Conservation (phyloP, 1,140 invertebrate species). For the Dinothrombium tinctorium region DNA sequence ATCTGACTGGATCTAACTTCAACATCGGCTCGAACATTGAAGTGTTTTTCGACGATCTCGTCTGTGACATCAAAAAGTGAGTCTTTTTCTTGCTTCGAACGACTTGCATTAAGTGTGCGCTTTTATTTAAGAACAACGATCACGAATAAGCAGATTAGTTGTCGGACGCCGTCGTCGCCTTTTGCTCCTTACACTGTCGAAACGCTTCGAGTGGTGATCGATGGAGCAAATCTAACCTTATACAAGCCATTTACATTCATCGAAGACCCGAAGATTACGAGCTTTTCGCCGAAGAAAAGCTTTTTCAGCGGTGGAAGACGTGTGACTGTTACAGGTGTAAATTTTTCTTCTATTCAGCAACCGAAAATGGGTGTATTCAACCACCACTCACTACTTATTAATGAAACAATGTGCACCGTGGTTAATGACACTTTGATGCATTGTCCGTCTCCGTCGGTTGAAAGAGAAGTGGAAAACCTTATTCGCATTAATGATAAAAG, state of each 20-base stretch:
- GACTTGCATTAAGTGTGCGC: no score
- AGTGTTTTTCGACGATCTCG: slow-evolving; percentile 62
- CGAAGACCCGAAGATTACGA: slow-evolving; percentile 56
- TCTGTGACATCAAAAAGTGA: slow-evolving; percentile 58
- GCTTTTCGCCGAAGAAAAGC: slow-evolving; percentile 20
- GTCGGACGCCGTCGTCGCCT: slow-evolving; percentile 1
- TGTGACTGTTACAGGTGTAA: slow-evolving; percentile 72
- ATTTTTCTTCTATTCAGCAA: slow-evolving; percentile 69
- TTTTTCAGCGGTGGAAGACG: slow-evolving; percentile 59
- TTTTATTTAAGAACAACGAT: background rate
- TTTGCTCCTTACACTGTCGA: background rate
- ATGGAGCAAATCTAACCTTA: slow-evolving; percentile 50
- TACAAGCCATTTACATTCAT: slow-evolving; percentile 58
- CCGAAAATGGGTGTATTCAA: slow-evolving; percentile 64
- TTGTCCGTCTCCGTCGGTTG: slow-evolving; percentile 66
- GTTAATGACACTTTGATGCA: slow-evolving; percentile 74
- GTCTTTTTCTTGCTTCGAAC: no score
- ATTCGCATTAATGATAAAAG: slow-evolving; percentile 9
- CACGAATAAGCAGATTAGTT: slow-evolving; percentile 7
- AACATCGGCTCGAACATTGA: slow-evolving; percentile 75
- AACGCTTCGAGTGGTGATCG: slow-evolving; percentile 18
- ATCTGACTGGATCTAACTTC: slow-evolving; percentile 65
- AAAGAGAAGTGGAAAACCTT: background rate
- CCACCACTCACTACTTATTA: slow-evolving; percentile 26
- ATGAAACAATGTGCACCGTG: slow-evolving; percentile 36